A percentile compares a stretch with the other conserved stretches of the same genome.
Conservation (phyloP, 2,888 invertebrate species). For the Amorpha juglandis region DNA sequence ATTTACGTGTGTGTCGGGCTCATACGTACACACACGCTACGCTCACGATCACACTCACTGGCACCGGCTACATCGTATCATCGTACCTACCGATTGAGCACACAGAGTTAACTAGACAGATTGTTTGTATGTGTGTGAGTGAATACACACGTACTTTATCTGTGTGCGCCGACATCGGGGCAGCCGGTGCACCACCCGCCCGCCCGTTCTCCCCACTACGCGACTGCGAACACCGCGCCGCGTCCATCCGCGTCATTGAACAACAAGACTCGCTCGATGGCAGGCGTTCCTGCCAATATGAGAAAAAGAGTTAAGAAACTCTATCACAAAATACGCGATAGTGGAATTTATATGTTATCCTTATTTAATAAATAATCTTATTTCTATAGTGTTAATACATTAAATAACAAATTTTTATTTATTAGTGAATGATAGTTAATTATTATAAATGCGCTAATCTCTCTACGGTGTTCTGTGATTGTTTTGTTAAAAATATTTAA, state of each 20-base stretch:
- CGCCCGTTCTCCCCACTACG: slow-evolving; percentile 78
- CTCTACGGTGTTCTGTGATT: slow-evolving; percentile 78
- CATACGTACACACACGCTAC: slow-evolving; percentile 57
- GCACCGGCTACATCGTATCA: slow-evolving; percentile 56
- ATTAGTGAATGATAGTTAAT: slow-evolving; percentile 82
- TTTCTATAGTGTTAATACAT: slow-evolving; percentile 81
- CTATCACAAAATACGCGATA: slow-evolving; percentile 79
- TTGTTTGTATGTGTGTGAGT: slow-evolving; percentile 62
- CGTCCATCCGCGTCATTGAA: slow-evolving; percentile 81
- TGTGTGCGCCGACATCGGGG: slow-evolving; percentile 80
- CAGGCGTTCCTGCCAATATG: slow-evolving; percentile 83
- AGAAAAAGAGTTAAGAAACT: slow-evolving; percentile 78
- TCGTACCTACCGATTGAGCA: slow-evolving; percentile 67
- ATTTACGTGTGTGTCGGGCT: slow-evolving; percentile 66
- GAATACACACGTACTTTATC: slow-evolving; percentile 54
- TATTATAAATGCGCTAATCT: slow-evolving; percentile 76
- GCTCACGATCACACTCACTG: slow-evolving; percentile 65
- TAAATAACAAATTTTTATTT: slow-evolving; percentile 77
- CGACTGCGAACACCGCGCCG: slow-evolving; percentile 79
- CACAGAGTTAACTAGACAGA: slow-evolving; percentile 78
- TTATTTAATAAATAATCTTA: slow-evolving; percentile 78
- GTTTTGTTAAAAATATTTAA: slow-evolving; percentile 74
- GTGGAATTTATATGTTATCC: slow-evolving; percentile 79
- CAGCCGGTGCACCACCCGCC: slow-evolving; percentile 80
- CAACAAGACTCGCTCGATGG: slow-evolving; percentile 83